phyloP scores from a whole-genome alignment of 2,113 vertebrate species.

The Oncorhynchus keta region DNA sequence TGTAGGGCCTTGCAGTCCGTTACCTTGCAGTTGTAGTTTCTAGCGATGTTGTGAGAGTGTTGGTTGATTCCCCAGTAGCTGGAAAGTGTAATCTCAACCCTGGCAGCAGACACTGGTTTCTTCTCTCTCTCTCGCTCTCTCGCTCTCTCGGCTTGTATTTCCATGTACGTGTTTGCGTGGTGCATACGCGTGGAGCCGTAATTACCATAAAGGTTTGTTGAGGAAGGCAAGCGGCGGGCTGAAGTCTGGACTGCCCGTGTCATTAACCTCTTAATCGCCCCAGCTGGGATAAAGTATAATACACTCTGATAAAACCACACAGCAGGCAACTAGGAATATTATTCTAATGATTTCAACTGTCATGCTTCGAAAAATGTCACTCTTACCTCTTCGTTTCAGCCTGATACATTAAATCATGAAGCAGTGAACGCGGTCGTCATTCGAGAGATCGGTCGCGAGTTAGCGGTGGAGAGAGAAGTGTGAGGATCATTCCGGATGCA shows the following conservation, averaged over 20 bases:
- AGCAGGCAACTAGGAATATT: constrained; percentile 55
- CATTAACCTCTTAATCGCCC: constrained; percentile 56
- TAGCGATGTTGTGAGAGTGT: constrained; percentile 3
- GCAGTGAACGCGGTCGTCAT: not conserved
- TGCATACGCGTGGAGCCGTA: constrained; percentile 8
- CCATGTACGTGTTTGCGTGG: not conserved
- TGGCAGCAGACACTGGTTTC: not conserved
- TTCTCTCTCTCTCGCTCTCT: too few species aligned
- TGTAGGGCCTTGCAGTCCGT: too few species aligned
- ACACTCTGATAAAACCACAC: constrained; percentile 53
- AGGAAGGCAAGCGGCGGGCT: not conserved
- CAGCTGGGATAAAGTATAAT: constrained; percentile 60
- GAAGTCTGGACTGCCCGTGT: constrained; percentile 39
- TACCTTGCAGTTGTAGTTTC: too few species aligned
- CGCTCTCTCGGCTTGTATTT: too few species aligned
- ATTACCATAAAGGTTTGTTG: not conserved
- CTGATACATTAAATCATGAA: not conserved
- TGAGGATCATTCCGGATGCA: not conserved
- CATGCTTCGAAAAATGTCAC: not conserved
- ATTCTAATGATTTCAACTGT: constrained; percentile 67
- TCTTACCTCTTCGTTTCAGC: not conserved
- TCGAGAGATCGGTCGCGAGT: not conserved
- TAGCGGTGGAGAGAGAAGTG: not conserved
- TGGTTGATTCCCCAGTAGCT: not conserved
- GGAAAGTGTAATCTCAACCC: constrained; percentile 17